Evolutionary conservation across 2,113 vertebrate genomes (phyloP).

Genomic region (Oxyruncus cristatus): DNA sequence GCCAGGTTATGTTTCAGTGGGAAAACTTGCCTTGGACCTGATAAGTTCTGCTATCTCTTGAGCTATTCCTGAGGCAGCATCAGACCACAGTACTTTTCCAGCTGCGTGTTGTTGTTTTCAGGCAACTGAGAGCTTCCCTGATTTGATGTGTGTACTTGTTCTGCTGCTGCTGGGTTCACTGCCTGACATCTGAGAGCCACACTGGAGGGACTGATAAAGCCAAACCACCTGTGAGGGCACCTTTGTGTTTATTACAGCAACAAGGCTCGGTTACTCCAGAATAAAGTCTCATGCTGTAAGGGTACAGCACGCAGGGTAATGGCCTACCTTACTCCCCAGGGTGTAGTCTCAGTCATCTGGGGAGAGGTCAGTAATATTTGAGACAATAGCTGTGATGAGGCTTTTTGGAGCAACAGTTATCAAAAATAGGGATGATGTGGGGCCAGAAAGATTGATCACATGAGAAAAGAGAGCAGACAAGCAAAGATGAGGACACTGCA

Average conservation of each 20-base stretch:
- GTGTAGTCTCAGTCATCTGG: not conserved
- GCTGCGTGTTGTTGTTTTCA: not conserved
- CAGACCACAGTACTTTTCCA: not conserved
- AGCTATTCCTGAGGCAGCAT: not conserved
- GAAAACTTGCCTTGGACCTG: not conserved
- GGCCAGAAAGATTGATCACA: not conserved
- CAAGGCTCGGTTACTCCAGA: not conserved
- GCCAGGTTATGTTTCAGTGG: conserved; percentile 26
- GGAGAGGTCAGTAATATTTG: not conserved
- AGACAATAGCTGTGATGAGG: not conserved
- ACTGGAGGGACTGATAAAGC: not conserved
- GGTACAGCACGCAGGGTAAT: not conserved
- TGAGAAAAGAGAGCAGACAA: not conserved
- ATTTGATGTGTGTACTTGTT: not conserved
- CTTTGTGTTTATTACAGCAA: not conserved
- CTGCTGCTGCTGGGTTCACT: not conserved
- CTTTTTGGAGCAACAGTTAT: not conserved
- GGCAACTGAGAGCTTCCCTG: not conserved
- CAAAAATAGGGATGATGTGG: not conserved
- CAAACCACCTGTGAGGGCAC: not conserved
- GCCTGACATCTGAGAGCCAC: not conserved
- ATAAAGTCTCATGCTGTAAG: not conserved
- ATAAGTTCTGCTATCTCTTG: conserved; percentile 9
- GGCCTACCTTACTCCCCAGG: not conserved
- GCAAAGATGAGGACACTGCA: not conserved